These are phyloP conservation scores for Saiga tatarica DNA, from an alignment of 2,113 vertebrate genomes.

Conservation along the genomic window DNA sequence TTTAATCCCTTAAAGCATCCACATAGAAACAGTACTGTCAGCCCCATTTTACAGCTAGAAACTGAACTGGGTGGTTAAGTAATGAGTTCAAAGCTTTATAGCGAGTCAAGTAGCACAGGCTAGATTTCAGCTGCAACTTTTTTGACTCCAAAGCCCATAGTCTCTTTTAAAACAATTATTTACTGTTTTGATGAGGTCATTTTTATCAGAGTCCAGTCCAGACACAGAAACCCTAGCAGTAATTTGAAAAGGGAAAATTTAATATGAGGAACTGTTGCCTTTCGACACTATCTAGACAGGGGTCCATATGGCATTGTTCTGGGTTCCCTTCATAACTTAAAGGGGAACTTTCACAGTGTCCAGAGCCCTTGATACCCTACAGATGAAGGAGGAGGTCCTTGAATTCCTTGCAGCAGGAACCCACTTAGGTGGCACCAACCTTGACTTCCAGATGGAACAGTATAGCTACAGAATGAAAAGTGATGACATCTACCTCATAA, in stretches of 20 bases:
- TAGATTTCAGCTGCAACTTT: not conserved
- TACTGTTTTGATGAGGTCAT: not conserved
- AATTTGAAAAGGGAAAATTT: not conserved
- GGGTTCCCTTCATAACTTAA: not conserved
- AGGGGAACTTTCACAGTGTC: not conserved
- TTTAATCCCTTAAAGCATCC: not conserved
- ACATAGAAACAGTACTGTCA: not conserved
- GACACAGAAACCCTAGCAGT: not conserved
- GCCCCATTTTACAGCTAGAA: not conserved
- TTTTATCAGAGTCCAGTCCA: not conserved
- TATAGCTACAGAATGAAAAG: not conserved
- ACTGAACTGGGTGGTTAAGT: not conserved
- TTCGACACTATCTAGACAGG: not conserved
- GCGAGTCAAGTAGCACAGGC: not conserved
- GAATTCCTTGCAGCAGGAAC: not conserved
- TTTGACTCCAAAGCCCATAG: not conserved
- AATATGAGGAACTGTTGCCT: not conserved
- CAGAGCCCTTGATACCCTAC: not conserved
- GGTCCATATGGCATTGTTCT: not conserved
- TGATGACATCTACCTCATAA: not conserved
- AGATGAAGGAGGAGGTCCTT: not conserved
- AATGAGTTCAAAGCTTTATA: not conserved
- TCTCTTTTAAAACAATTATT: not conserved
- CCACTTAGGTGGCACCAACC: not conserved
- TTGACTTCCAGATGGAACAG: not conserved